Base-by-base conservation (phyloP, 2,888 invertebrate genomes). In the Blastobasis adustella region DNA sequence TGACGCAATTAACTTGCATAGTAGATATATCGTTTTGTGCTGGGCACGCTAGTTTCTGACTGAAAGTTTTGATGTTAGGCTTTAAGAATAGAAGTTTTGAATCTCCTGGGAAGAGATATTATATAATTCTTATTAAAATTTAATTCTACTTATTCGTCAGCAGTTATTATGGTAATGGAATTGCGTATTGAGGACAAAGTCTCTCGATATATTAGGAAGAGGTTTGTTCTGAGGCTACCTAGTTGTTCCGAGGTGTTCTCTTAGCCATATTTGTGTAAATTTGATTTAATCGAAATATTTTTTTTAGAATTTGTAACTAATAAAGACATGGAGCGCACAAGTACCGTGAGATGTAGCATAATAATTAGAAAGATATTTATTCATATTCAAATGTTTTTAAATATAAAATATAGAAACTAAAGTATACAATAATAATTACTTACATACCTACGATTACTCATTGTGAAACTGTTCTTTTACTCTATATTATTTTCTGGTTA, bases 321-420 rank as follows among this genome's bases (percentile, higher is more conserved):
- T 76, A 76, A n/a, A 71, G 81, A 84, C 73, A 81, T 73, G 82
- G 83, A 81, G 82, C 87, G 87, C 87, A 87, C 87, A 87, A 87
- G 61, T 75, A 76, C 62, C 76, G 87, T 87, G 87, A 87, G 80
- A 82, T 82, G 46, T 50, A 83, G 72, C 59, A 66, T 80, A 74
- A 73, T 2, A 60, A 65, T 58, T 74, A 74, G 68, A 68, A 56
- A 62, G 60, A 75, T 80, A 79, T 79, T 69, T 77, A 81, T 73
- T 69, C 71, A 71, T 69, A 23, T 23, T 23, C 23, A 23, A 23
- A 23, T 23, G 3, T 23, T 23, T 23, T 23, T 2, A 23, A 23
- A 23, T 23, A 23, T n/a, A n/a, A n/a, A n/a, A n/a, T n/a, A n/a
- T n/a, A n/a, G n/a, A n/a, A n/a, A n/a, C n/a, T n/a, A n/a, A n/a